A percentile compares a stretch with the other conserved stretches of the same genome.
These are phyloP conservation scores for Leucoraja erinaceus DNA, from an alignment of 2,113 vertebrate species.

Conservation along the genomic window DNA sequence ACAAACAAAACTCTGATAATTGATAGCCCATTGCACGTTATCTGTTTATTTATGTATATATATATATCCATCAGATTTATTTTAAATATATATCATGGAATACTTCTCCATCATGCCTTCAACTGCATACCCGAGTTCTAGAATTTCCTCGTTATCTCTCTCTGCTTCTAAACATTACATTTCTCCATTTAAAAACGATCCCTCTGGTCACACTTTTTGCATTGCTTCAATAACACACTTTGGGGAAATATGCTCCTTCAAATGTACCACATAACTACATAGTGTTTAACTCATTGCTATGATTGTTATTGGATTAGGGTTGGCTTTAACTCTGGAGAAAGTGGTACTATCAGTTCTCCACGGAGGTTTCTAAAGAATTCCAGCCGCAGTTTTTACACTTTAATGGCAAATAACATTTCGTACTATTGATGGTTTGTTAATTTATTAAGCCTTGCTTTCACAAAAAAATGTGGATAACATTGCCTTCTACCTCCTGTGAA, in stretches of 20 bases:
- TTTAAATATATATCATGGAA: neutral
- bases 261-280: neutral
- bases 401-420: neutral
- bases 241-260: neutral
- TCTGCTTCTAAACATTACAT: neutral
- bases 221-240: neutral
- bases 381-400: neutral
- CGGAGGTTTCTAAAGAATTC: too few species aligned
- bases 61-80: too few species aligned
- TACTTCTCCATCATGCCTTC: neutral
- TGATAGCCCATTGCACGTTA: too few species aligned
- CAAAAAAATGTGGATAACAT: neutral
- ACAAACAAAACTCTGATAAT: too few species aligned
- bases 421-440: neutral
- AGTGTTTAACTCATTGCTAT: too few species aligned
- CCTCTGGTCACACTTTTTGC: neutral
- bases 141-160: neutral
- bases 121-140: neutral
- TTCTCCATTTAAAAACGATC: neutral
- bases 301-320: neutral
- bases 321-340: neutral
- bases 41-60: too few species aligned
- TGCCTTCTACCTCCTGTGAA: neutral
- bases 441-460: neutral
- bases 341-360: neutral